Percentiles rank a stretch among this genome's conserved stretches.
Conservation (phyloP, 1,140 invertebrate genomes). For the Calycopis cecrops region DNA sequence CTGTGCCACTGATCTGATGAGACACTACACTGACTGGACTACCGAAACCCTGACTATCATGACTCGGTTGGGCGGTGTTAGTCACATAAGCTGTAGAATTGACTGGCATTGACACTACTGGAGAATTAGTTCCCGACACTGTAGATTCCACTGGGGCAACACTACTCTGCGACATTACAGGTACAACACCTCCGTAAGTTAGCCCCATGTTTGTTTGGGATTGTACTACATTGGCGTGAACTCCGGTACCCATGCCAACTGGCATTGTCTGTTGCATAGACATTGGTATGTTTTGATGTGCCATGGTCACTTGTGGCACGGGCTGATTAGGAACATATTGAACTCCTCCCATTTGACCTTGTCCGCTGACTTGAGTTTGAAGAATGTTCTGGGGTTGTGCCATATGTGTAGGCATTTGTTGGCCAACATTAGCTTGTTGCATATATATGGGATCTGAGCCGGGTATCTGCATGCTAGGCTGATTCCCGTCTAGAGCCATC, state of each 20-base stretch:
- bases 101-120: constrained; percentile 69
- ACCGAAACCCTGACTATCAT: constrained; percentile 70
- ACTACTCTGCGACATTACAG: constrained; percentile 70
- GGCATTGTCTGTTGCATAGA: constrained; percentile 69
- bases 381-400: constrained; percentile 61
- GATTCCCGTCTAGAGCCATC: constrained; percentile 73
- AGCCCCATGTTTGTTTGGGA: constrained; percentile 69
- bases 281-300: constrained; percentile 70
- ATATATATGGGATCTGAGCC: constrained; percentile 71
- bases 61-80: constrained; percentile 46
- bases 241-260: constrained; percentile 60
- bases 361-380: constrained; percentile 58
- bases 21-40: constrained; percentile 73
- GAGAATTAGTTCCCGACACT: constrained; percentile 71
- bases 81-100: constrained; percentile 62
- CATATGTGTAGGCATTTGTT: constrained; percentile 68
- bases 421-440: constrained; percentile 63
- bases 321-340: constrained; percentile 70
- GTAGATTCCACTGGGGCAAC: constrained; percentile 59
- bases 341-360: constrained; percentile 58
- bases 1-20: constrained; percentile 65
- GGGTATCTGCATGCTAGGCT: constrained; percentile 72
- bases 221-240: constrained; percentile 67
- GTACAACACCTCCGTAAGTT: constrained; percentile 64
- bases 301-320: constrained; percentile 57